Evolutionary conservation across 2,797 vertebrate species (phyloP).

Genomic region (Podargus strigoides): DNA sequence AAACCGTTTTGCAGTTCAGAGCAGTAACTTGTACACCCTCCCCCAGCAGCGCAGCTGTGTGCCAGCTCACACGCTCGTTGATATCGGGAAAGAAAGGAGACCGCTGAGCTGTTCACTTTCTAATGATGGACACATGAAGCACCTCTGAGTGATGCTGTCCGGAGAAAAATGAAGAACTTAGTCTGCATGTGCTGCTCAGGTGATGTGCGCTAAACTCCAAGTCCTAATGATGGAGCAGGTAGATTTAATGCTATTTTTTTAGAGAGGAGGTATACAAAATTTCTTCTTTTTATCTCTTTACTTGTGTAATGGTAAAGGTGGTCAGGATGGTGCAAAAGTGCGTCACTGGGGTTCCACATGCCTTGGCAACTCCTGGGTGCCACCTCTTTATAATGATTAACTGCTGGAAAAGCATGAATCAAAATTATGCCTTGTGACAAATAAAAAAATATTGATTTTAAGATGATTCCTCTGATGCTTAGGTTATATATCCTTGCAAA

Average conservation of each 20-base stretch:
- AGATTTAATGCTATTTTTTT: neutral
- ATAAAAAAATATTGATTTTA: neutral
- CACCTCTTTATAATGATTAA: neutral
- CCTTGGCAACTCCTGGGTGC: neutral
- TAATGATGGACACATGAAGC: neutral
- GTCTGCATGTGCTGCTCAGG: neutral
- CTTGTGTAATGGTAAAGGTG: neutral
- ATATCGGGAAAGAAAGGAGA: neutral
- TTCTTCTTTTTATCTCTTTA: neutral
- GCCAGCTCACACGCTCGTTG: neutral
- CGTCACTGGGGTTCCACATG: neutral
- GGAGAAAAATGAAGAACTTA: neutral
- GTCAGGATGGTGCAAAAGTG: neutral
- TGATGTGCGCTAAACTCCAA: neutral
- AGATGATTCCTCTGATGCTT: neutral
- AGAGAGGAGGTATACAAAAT: neutral
- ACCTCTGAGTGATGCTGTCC: neutral
- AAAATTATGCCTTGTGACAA: neutral
- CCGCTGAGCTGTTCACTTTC: neutral
- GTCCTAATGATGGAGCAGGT: neutral
- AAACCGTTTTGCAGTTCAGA: neutral
- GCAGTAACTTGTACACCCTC: neutral
- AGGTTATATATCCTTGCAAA: neutral
- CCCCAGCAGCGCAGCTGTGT: rapidly evolving
- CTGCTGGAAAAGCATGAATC: neutral